These are phyloP conservation scores for Sebastes hubbsi DNA, from an alignment of 2,797 vertebrate genomes.

Conservation along the genomic window DNA sequence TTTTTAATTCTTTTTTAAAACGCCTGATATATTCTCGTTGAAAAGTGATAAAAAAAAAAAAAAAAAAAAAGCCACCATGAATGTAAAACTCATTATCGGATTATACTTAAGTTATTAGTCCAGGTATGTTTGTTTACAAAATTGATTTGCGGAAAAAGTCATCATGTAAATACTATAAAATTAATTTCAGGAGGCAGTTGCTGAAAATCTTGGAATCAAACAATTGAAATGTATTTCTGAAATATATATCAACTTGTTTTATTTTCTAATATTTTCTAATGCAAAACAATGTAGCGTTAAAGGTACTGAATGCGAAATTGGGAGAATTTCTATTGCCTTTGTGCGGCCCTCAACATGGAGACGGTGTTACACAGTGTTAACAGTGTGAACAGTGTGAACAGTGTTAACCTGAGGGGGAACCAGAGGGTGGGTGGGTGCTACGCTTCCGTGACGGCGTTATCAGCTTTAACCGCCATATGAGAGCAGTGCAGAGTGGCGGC, in stretches of 20 bases:
- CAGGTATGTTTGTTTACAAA: not conserved
- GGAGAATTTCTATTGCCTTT: no score
- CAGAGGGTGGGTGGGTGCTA: no score
- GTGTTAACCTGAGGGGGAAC: no score
- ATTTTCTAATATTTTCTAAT: not conserved
- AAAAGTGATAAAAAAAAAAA: not conserved
- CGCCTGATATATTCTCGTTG: not conserved
- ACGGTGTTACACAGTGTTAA: no score
- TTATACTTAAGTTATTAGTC: not conserved
- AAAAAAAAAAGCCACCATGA: not conserved
- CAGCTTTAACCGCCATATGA: no score
- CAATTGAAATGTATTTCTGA: not conserved
- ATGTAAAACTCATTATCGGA: not conserved
- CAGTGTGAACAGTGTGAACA: no score
- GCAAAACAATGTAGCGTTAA: not conserved
- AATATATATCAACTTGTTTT: not conserved
- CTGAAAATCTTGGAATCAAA: not conserved
- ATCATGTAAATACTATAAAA: constrained; percentile 3
- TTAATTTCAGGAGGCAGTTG: not conserved
- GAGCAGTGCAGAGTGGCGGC: no score
- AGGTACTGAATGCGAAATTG: no score
- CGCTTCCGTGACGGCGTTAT: no score
- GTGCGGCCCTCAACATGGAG: no score
- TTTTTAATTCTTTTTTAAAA: not conserved
- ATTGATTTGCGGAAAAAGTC: not conserved